A percentile compares a stretch with the other conserved stretches of the same genome.
phyloP scores from a whole-genome alignment of 1,140 invertebrate species.

The Platorchestia sp. region DNA sequence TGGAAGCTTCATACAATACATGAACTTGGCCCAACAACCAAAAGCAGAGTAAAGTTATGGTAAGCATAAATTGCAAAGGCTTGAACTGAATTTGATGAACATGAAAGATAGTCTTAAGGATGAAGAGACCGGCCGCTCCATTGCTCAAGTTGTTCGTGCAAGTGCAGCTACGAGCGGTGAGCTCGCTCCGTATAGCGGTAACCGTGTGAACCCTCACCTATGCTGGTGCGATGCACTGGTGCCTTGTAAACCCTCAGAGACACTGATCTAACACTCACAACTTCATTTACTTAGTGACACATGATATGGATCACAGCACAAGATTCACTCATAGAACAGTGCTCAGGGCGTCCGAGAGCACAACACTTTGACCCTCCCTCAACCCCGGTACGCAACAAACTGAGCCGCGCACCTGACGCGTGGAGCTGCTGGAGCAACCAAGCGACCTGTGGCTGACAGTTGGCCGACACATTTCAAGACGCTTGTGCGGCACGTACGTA shows the following conservation, averaged over 20 bases:
- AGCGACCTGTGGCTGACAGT: neutral
- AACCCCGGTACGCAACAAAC: neutral
- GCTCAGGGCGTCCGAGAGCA: conserved; percentile 17
- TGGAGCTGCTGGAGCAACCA: neutral
- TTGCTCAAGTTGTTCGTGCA: conserved; percentile 4
- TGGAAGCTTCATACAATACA: neutral
- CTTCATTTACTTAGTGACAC: neutral
- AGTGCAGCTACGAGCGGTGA: neutral
- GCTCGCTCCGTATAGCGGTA: neutral
- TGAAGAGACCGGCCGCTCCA: neutral
- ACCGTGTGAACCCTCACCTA: conserved; percentile 48
- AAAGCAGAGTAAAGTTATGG: neutral
- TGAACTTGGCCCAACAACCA: neutral
- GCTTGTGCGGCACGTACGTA: neutral
- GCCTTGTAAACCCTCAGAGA: neutral
- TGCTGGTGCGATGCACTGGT: neutral
- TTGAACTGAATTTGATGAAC: neutral
- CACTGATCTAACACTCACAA: neutral
- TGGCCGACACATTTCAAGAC: neutral
- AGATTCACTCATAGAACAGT: neutral
- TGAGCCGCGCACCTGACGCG: conserved; percentile 12
- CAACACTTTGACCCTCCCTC: conserved; percentile 1
- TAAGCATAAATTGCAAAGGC: neutral
- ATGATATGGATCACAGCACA: neutral
- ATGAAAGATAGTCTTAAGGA: neutral